These are phyloP conservation scores for Gorsachius goisagi DNA, from an alignment of 2,113 vertebrate genomes.

Conservation along the genomic window DNA sequence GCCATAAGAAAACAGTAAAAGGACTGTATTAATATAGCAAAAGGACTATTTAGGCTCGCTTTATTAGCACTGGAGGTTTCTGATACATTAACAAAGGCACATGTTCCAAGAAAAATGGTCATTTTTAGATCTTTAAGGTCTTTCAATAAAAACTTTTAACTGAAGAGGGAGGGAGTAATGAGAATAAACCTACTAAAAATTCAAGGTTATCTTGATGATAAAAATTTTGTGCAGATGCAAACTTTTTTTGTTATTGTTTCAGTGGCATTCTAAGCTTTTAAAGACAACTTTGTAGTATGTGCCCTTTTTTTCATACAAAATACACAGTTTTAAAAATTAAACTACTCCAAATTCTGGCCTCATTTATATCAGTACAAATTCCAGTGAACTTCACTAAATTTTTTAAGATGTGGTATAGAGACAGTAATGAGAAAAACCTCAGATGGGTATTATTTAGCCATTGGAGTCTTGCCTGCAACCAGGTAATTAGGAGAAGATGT, in stretches of 20 bases:
- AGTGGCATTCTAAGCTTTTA: not conserved
- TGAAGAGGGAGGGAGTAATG: not conserved
- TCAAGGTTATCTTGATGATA: not conserved
- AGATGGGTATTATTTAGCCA: not conserved
- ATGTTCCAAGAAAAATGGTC: not conserved
- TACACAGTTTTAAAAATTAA: not conserved
- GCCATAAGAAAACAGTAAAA: not conserved
- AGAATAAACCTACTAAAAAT: not conserved
- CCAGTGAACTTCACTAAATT: not conserved
- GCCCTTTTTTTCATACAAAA: not conserved
- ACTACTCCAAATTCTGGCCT: not conserved
- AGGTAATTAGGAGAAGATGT: conserved; percentile 33
- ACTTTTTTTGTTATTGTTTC: not conserved
- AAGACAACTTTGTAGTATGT: not conserved
- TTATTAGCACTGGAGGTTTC: not conserved
- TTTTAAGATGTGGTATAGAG: not conserved
- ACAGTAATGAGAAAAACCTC: not conserved
- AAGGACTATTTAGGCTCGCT: not conserved
- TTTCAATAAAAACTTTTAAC: not conserved
- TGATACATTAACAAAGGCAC: not conserved
- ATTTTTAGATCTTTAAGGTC: not conserved
- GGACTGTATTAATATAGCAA: not conserved
- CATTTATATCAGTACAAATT: not conserved
- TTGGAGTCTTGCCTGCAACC: not conserved
- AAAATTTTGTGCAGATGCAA: not conserved